Evolutionary conservation across 2,888 invertebrate genomes (phyloP).

Genomic region (Drosophila ustulata): DNA sequence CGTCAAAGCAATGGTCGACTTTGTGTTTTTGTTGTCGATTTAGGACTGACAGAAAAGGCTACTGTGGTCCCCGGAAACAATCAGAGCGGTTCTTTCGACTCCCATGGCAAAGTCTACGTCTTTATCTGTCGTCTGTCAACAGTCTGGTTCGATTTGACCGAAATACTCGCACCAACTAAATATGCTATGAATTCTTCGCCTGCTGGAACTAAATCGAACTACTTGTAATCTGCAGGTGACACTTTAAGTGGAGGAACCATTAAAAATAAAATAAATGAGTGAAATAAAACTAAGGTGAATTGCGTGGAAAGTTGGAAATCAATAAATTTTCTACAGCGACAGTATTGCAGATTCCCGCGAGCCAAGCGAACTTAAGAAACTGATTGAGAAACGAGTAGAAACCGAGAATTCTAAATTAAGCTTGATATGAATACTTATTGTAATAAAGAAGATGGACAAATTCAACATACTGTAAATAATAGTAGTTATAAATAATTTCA

Average conservation of each 20-base stretch:
- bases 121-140: conserved; percentile 35
- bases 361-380: too few relatives aligned
- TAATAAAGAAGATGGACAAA: too few relatives aligned
- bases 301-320: too few relatives aligned
- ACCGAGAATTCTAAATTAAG: too few relatives aligned
- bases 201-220: not conserved
- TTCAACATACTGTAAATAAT: too few relatives aligned
- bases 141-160: conserved; percentile 10
- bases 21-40: conserved; percentile 11
- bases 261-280: not conserved
- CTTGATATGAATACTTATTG: too few relatives aligned
- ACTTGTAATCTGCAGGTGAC: not conserved
- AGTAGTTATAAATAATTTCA: too few relatives aligned
- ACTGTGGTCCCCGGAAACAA: conserved; percentile 35
- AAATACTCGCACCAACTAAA: not conserved
- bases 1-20: conserved; percentile 43
- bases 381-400: too few relatives aligned
- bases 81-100: conserved; percentile 35
- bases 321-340: too few relatives aligned
- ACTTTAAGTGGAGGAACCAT: not conserved
- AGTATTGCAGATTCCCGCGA: too few relatives aligned
- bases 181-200: not conserved
- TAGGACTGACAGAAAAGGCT: conserved; percentile 49
- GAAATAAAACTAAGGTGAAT: not conserved
- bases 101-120: conserved; percentile 23